Percentiles rank a stretch among this genome's conserved stretches.
These are phyloP conservation scores for Clarias batrachus DNA, from an alignment of 2,113 vertebrate genomes.

Conservation along the genomic window DNA sequence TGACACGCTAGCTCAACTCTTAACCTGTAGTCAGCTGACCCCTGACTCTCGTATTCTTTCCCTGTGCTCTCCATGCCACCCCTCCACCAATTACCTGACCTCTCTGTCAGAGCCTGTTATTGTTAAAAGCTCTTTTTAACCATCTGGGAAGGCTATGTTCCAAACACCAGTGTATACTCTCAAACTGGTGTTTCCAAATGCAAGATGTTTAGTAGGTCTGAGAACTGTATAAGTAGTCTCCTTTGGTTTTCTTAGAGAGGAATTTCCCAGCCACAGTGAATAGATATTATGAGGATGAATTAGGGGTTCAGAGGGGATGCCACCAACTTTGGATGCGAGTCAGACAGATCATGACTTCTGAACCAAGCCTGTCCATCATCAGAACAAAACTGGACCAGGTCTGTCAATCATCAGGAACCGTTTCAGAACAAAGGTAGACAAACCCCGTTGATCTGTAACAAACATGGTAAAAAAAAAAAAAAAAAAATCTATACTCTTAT, in stretches of 20 bases:
- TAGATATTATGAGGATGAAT: slow-evolving; percentile 38
- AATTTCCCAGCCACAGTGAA: slow-evolving; percentile 29
- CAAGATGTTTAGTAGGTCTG: slow-evolving; percentile 25
- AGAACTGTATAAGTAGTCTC: slow-evolving; percentile 30
- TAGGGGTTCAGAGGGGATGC: slow-evolving; percentile 26
- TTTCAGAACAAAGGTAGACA: neutral
- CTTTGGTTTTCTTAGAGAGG: slow-evolving; percentile 27
- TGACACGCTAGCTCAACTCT: slow-evolving; percentile 52
- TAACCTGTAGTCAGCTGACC: slow-evolving; percentile 55
- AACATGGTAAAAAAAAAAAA: neutral
- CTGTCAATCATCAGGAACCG: neutral
- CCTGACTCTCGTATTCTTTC: slow-evolving; percentile 53
- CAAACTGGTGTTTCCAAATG: slow-evolving; percentile 40
- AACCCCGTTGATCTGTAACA: neutral
- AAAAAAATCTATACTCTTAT: no score
- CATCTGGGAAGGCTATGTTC: slow-evolving; percentile 49
- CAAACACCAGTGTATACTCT: slow-evolving; percentile 41
- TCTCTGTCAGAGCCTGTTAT: slow-evolving; percentile 51
- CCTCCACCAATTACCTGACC: slow-evolving; percentile 51
- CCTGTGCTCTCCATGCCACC: slow-evolving; percentile 36
- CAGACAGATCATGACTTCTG: slow-evolving; percentile 50
- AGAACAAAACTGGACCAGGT: slow-evolving; percentile 5
- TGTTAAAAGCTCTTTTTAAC: slow-evolving; percentile 48
- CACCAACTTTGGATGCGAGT: slow-evolving; percentile 28
- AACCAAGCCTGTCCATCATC: slow-evolving; percentile 48